Evolutionary conservation across 2,888 invertebrate genomes (phyloP).

Genomic region (Halocaridina rubra): DNA sequence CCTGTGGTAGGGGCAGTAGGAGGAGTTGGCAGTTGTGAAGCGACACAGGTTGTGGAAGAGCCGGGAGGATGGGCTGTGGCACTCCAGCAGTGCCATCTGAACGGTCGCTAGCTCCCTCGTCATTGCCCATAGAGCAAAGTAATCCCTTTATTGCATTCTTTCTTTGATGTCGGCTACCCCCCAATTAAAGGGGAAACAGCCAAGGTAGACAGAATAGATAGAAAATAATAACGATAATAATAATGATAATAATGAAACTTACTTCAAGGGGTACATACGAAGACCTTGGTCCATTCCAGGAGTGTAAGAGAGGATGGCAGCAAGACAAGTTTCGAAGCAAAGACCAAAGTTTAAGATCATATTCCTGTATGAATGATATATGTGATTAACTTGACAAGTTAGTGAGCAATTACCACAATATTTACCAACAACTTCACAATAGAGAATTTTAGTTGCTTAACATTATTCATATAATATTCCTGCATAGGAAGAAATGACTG

Average conservation of each 20-base stretch:
- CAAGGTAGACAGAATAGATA: no score
- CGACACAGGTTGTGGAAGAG: no score
- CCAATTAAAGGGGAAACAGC: no score
- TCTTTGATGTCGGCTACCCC: no score
- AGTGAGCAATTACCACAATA: neutral
- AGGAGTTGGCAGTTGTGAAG: no score
- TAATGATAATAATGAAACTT: slow-evolving; percentile 16
- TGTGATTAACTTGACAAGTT: neutral
- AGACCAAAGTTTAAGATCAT: slow-evolving; percentile 97
- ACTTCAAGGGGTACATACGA: slow-evolving; percentile 94
- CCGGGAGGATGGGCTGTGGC: no score
- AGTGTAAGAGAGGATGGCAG: slow-evolving; percentile 95
- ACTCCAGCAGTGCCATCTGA: no score
- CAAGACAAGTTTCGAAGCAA: slow-evolving; percentile 92
- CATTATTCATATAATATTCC: neutral
- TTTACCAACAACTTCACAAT: neutral
- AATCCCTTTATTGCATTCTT: no score
- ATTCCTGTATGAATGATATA: slow-evolving; percentile 74
- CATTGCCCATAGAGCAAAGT: no score
- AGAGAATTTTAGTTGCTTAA: neutral
- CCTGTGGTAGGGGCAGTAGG: no score
- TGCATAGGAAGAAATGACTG: neutral
- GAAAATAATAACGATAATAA: no score
- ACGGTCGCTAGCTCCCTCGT: no score
- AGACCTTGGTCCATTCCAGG: slow-evolving; percentile 98